Conservation (phyloP, 2,113 vertebrate genomes). For the Rhinolophus sinicus region DNA sequence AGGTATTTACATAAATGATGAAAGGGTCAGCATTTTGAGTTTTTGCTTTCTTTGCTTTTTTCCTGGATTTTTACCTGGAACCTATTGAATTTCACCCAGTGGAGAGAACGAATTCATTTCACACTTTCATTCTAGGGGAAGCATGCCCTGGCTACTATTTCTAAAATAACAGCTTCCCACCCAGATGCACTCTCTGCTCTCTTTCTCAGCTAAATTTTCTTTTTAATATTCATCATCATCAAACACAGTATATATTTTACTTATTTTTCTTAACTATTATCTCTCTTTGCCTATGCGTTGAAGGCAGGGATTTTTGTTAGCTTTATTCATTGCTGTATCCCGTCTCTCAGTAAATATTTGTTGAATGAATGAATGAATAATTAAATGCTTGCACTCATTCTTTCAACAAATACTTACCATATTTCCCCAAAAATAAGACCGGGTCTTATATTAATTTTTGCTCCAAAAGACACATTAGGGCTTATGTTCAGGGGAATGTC, state of each 20-base stretch:
- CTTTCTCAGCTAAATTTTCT: background rate
- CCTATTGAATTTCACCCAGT: background rate
- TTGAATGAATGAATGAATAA: slow-evolving; percentile 46
- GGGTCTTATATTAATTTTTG: no score
- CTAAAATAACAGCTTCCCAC: background rate
- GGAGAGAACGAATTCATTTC: background rate
- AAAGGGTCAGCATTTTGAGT: background rate
- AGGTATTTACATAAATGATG: background rate
- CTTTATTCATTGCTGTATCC: background rate
- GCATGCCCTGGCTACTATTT: background rate
- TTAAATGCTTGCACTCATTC: background rate
- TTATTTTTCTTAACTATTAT: slow-evolving; percentile 15
- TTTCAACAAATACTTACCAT: background rate
- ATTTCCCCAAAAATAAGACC: no score
- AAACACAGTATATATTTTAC: background rate
- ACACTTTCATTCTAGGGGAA: background rate
- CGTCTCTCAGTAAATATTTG: background rate
- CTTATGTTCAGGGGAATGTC: no score
- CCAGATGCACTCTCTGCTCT: background rate
- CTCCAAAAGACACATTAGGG: no score
- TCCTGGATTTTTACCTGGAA: background rate
- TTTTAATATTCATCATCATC: slow-evolving; percentile 12
- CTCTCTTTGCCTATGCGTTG: background rate
- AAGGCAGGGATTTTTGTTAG: background rate
- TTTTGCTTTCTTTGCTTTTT: slow-evolving; percentile 42